Percentiles rank a stretch among this genome's conserved stretches.
Evolutionary conservation across 2,113 vertebrate species (phyloP).

Genomic region (Arizona elegans): DNA sequence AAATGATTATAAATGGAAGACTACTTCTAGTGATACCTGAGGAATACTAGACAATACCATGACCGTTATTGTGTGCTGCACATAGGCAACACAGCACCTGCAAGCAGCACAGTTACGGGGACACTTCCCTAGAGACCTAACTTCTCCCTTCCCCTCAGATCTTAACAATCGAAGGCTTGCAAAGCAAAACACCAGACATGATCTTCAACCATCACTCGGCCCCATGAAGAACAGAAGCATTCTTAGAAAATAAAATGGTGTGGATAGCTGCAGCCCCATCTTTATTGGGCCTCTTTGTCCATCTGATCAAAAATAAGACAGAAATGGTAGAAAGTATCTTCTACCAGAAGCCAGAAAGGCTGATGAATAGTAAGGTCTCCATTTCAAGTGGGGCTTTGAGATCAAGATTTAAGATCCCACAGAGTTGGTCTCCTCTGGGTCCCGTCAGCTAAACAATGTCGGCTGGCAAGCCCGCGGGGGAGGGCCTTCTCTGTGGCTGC

Average conservation of each 20-base stretch:
- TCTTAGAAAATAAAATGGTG: not conserved
- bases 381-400: not conserved
- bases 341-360: not conserved
- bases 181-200: not conserved
- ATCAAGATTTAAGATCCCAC: not conserved
- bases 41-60: not conserved
- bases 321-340: not conserved
- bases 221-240: not conserved
- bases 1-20: no score
- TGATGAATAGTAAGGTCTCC: not conserved
- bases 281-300: not conserved
- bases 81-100: not conserved
- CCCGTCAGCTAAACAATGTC: no score
- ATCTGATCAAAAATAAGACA: not conserved
- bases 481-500: no score
- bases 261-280: not conserved
- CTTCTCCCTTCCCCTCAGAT: not conserved
- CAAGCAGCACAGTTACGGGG: not conserved
- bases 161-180: not conserved
- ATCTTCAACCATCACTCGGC: not conserved
- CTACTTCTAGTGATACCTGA: not conserved
- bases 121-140: not conserved
- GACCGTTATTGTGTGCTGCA: not conserved
- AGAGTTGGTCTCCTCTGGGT: no score
- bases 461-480: no score